Evolutionary conservation across 2,888 invertebrate genomes (phyloP), one percentile per base, ranked within the genome.

Genomic region (Sabellastarte sp.): DNA sequence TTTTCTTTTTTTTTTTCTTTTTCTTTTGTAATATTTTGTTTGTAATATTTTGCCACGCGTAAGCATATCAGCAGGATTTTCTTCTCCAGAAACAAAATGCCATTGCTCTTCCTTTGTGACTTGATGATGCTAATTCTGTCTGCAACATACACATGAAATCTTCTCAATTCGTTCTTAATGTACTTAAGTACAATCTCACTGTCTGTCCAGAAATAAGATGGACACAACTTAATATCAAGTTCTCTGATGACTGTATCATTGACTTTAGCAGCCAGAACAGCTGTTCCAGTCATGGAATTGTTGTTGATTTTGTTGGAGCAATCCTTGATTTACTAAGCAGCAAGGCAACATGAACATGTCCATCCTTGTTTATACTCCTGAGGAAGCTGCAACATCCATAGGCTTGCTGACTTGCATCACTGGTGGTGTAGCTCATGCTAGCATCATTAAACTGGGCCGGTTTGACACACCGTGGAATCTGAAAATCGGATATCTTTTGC

Each of bases 111-210:
- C 2, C 68, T 55, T 1, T 63, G 55, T 15, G 61, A 52, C 26
- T 69, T 65, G 3, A 76, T 74, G 50, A 68, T 55, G 3, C 66
- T 31, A 1, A 76, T 71, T 58, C 73, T 29, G 55, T 76, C 73
- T 1, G 63, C 59, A 0, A 75, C 74, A 64, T 71, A 74, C 0
- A 68, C 67, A 32, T 74, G 73, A 67, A 73, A 74, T 26, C 59
- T 32, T 30, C 50, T n/a, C 10, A 69, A 61, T 28, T 72, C 62
- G 1, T 64, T 50, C 10, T 15, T 33, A 28, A 58, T 52, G 60
- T 67, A 67, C 3, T 41, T 52, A n/a, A 60, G 58, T 15, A 64
- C 58, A 2, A 62, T 59, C 33, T 1, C 28, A 15, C 59, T 59
- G 30, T 66, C 32, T 29, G 61, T 57, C 26, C 50, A 52, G 51